phyloP scores from a whole-genome alignment of 2,113 vertebrate genomes.

The Theristicus caerulescens region DNA sequence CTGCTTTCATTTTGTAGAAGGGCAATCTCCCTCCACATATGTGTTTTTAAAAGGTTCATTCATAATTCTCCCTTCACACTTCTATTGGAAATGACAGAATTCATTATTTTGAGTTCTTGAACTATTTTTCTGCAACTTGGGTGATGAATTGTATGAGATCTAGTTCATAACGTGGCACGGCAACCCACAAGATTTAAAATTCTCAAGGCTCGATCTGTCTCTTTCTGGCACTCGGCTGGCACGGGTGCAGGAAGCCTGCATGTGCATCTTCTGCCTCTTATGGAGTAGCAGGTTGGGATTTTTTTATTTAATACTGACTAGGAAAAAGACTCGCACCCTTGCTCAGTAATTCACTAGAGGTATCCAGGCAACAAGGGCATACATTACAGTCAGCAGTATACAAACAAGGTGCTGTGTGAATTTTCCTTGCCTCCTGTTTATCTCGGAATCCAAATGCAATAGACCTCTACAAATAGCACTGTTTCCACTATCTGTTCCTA shows the following conservation, averaged over 20 bases:
- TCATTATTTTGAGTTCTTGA: slow-evolving; percentile 74
- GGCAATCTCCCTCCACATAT: slow-evolving; percentile 70
- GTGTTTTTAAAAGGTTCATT: slow-evolving; percentile 76
- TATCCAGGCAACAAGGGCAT: slow-evolving; percentile 45
- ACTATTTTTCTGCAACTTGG: slow-evolving; percentile 71
- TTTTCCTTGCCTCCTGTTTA: slow-evolving; percentile 16
- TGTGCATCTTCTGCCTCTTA: background rate
- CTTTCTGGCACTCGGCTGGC: background rate
- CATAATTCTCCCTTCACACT: slow-evolving; percentile 75
- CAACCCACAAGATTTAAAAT: slow-evolving; percentile 64
- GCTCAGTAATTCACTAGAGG: background rate
- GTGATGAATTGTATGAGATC: slow-evolving; percentile 70
- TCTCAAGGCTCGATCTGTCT: slow-evolving; percentile 34
- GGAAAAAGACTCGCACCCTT: background rate
- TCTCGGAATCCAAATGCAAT: background rate
- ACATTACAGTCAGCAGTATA: slow-evolving; percentile 10
- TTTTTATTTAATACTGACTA: slow-evolving; percentile 28
- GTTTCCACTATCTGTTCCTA: background rate
- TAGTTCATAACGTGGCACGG: slow-evolving; percentile 57
- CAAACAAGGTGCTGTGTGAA: background rate
- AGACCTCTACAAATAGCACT: background rate
- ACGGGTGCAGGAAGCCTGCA: background rate
- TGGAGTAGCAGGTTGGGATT: background rate
- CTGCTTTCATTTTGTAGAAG: slow-evolving; percentile 73
- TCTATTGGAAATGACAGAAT: slow-evolving; percentile 76